phyloP scores from a whole-genome alignment of 1,140 invertebrate species.

The Brachionus asplanchnoidis region DNA sequence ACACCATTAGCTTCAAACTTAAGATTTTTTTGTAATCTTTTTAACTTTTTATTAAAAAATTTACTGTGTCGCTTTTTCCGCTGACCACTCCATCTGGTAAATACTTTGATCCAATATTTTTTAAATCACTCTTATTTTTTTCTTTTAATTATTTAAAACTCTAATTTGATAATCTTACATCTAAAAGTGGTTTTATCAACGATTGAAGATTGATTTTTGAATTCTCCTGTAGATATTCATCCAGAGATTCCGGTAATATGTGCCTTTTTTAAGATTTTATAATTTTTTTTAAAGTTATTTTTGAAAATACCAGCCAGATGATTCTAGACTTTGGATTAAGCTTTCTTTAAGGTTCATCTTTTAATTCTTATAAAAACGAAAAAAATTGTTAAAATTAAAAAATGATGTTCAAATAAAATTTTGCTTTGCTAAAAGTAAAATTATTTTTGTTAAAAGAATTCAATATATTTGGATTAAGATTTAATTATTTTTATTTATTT shows the following conservation, averaged over 20 bases:
- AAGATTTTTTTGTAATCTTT: neutral
- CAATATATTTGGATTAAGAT: neutral
- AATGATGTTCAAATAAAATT: neutral
- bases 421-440: slow-evolving; percentile 27
- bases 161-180: neutral
- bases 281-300: neutral
- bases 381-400: neutral
- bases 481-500: neutral
- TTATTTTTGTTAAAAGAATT: neutral
- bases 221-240: slow-evolving; percentile 1
- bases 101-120: neutral
- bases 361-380: neutral
- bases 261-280: neutral
- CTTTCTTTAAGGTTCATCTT: neutral
- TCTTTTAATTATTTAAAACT: neutral
- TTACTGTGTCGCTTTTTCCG: neutral
- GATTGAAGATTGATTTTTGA: neutral
- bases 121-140: neutral
- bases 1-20: neutral
- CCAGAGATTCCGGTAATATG: neutral
- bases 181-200: neutral
- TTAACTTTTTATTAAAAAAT: neutral
- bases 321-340: neutral
- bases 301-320: neutral
- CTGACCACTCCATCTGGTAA: neutral